Conservation (phyloP, 2,113 vertebrate genomes). For the Tinamus guttatus region DNA sequence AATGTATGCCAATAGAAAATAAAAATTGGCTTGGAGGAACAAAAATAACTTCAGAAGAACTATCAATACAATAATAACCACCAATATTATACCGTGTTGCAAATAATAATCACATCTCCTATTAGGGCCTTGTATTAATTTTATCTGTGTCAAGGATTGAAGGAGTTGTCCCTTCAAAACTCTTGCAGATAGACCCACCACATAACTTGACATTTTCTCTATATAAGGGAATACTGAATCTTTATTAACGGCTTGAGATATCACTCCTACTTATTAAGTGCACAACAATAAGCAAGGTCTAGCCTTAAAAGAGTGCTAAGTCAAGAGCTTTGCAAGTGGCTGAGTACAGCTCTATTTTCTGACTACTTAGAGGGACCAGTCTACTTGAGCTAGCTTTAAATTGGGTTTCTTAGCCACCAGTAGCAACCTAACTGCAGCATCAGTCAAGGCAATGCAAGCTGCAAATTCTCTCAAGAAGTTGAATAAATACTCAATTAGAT, state of each 20-base stretch:
- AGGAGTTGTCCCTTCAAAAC: background rate
- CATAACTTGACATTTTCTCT: background rate
- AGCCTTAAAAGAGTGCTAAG: background rate
- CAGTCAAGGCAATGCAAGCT: background rate
- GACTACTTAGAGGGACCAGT: background rate
- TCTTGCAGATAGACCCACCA: background rate
- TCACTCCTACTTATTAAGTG: background rate
- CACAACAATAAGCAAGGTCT: background rate
- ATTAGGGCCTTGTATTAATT: background rate
- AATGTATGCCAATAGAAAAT: background rate
- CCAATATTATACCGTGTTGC: background rate
- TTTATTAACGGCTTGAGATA: background rate
- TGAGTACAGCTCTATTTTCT: background rate
- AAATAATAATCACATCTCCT: background rate
- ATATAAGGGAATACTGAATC: background rate
- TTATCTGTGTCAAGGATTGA: background rate
- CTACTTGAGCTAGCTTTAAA: background rate
- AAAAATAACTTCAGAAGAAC: background rate
- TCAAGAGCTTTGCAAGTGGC: background rate
- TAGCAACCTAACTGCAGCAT: background rate
- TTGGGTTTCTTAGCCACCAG: background rate
- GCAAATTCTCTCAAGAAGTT: background rate
- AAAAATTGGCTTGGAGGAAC: background rate
- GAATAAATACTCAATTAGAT: background rate
- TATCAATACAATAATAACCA: background rate